A percentile compares a stretch with the other conserved stretches of the same genome.
Conservation (phyloP, 2,797 vertebrate genomes). For the Cirrhinus molitorella region DNA sequence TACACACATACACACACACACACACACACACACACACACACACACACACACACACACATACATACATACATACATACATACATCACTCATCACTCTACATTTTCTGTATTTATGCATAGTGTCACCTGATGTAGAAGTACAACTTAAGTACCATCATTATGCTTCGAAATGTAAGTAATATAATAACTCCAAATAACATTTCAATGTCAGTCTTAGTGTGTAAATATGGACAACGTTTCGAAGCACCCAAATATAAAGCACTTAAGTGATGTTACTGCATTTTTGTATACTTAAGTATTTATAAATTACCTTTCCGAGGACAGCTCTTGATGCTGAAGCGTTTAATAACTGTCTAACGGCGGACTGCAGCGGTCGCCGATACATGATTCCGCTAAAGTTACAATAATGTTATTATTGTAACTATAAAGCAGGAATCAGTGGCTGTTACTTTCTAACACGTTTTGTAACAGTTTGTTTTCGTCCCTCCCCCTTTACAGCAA, state of each 20-base stretch:
- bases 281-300: neutral
- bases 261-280: neutral
- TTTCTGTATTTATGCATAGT: neutral
- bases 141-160: neutral
- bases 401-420: constrained; percentile 39
- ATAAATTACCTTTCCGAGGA: constrained; percentile 71
- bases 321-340: constrained; percentile 64
- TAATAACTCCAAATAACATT: neutral
- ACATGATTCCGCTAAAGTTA: constrained; percentile 73
- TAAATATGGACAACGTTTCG: neutral
- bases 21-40: no score
- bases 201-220: neutral
- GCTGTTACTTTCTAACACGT: constrained; percentile 51
- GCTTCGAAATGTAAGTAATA: neutral
- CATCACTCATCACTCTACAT: neutral
- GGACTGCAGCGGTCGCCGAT: constrained; percentile 76
- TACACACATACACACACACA: no score
- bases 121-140: neutral
- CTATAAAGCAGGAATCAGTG: constrained; percentile 56
- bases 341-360: constrained; percentile 64
- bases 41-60: no score
- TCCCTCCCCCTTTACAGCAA: constrained; percentile 68
- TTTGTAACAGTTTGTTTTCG: constrained; percentile 63
- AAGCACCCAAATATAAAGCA: neutral
- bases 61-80: neutral